A percentile compares a stretch with the other conserved stretches of the same genome.
Evolutionary conservation across 2,113 vertebrate genomes (phyloP).

Genomic region (Onychostruthus taczanowskii): DNA sequence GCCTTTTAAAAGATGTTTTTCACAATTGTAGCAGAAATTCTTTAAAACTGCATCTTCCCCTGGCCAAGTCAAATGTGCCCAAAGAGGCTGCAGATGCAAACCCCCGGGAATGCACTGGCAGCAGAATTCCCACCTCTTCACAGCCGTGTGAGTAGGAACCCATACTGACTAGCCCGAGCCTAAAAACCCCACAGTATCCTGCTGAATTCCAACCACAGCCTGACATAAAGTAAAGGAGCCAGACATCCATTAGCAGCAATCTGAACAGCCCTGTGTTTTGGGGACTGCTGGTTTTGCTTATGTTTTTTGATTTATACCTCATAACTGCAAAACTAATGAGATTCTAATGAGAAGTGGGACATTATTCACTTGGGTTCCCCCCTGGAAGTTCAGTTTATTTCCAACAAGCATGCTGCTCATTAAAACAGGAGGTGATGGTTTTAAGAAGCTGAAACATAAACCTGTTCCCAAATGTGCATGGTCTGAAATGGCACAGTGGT

Average conservation of each 20-base stretch:
- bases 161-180: background rate
- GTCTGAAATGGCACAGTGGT: background rate
- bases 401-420: background rate
- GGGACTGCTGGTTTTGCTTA: background rate
- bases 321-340: constrained; percentile 34
- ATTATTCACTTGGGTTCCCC: background rate
- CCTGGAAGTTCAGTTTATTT: background rate
- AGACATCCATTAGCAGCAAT: background rate
- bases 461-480: background rate
- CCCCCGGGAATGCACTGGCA: fast-evolving
- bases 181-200: fast-evolving
- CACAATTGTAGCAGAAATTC: background rate
- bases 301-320: constrained; percentile 29
- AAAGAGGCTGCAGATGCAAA: background rate
- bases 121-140: background rate
- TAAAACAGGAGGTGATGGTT: constrained; percentile 24
- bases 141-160: background rate
- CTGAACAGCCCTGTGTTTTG: background rate
- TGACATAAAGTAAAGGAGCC: background rate
- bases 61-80: background rate
- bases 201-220: background rate
- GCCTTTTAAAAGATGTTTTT: background rate
- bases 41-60: background rate
- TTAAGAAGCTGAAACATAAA: constrained; percentile 1
- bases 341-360: constrained; percentile 31